Conservation (phyloP, 2,113 vertebrate species). For the Poeciliopsis prolifica region DNA sequence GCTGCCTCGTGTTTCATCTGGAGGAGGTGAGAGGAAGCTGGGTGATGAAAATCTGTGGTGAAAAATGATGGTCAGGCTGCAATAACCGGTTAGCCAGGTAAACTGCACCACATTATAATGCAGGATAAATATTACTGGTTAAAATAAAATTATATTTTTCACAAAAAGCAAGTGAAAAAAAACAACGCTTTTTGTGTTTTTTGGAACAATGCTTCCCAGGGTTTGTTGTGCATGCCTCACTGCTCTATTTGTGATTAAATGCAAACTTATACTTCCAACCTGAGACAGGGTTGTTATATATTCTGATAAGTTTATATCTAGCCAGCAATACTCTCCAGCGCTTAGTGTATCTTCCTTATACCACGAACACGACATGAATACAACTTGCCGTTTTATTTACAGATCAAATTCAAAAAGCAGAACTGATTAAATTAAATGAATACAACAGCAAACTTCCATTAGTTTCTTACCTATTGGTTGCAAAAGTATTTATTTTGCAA, state of each 20-base stretch:
- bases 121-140: neutral
- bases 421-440: neutral
- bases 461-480: neutral
- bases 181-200: neutral
- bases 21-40: constrained; percentile 32
- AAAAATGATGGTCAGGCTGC: neutral
- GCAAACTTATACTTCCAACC: neutral
- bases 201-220: neutral
- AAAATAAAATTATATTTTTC: neutral
- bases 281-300: neutral
- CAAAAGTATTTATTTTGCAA: neutral
- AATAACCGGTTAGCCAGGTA: constrained; percentile 11
- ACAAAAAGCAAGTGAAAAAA: neutral
- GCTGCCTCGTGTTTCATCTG: constrained; percentile 40
- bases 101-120: neutral
- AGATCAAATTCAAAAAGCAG: neutral
- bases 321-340: too few relatives aligned
- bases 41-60: constrained; percentile 12
- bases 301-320: neutral
- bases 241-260: neutral
- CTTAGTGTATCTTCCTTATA: neutral
- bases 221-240: neutral
- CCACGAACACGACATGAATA: too few relatives aligned
- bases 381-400: neutral
- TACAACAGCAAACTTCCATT: neutral